Base-by-base conservation (phyloP, 2,888 invertebrate genomes). In the Coenonympha glycerion region DNA sequence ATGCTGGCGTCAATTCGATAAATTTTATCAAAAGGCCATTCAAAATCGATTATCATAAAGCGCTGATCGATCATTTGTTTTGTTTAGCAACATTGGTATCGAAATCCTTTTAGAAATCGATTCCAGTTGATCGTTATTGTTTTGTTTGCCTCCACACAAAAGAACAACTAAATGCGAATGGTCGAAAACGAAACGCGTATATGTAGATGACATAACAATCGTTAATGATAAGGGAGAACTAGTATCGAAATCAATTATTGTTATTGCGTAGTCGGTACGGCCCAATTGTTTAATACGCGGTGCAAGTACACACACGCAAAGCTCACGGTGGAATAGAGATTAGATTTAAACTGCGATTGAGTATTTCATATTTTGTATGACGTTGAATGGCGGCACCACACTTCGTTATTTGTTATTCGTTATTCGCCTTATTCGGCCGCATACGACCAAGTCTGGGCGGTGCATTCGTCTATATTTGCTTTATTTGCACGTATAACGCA, bases 181-280 rank as follows among this genome's bases (percentile, higher is more conserved):
- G 22, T 39, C 39, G 22, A 24, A 39, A 39, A 15, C 24, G 39
- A 39, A 22, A 24, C 15, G 24, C 9, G 39, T 15, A 24, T 33
- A 26, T 18, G 24, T 22, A 26, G 53, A 52, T 53, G 46, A 49
- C 41, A 53, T 53, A 47, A 53, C 46, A 53, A 50, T 53, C 31
- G 50, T 28, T 36, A 49, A 24, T 34, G 54, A 54, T 54, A 51
- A 40, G 18, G 36, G 19, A 11, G 59, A 40, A 52, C 55, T 50
- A 65, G 57, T 60, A 63, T 64, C 57, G 61, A 59, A 66, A 66
- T 63, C 61, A 66, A 73, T 73, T 63, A 68, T 60, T 60, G 30
- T 30, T 30, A 60, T 64, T 63, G 62, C 65, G 63, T 59, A 62
- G 65, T 57, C 64, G 58, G 60, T 31, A 58, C 67, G 47, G 59